Percentiles rank a stretch among this genome's conserved stretches.
phyloP scores from a whole-genome alignment of 2,888 invertebrate species.

The Minunthozetes semirufus region DNA sequence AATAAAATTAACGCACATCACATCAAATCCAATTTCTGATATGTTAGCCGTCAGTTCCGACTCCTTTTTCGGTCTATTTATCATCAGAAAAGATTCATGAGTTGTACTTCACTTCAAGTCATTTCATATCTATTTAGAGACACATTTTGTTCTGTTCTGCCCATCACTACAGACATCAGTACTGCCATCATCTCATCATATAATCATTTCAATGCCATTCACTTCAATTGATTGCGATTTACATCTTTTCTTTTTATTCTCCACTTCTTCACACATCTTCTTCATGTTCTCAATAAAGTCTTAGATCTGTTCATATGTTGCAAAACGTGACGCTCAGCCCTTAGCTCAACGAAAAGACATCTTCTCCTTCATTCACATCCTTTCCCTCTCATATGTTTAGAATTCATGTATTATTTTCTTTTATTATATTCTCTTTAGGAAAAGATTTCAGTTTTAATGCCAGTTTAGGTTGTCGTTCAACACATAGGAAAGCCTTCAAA shows the following conservation, averaged over 20 bases:
- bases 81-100: conserved; percentile 7
- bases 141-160: too few relatives aligned
- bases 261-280: background rate
- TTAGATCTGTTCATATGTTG: background rate
- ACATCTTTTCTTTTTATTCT: conserved; percentile 14
- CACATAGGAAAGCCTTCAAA: background rate
- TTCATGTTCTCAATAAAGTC: background rate
- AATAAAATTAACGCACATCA: conserved; percentile 7
- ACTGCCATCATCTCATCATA: background rate
- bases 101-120: background rate
- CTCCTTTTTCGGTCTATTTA: conserved; percentile 2
- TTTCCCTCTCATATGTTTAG: conserved; percentile 10
- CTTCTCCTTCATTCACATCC: background rate
- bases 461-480: background rate
- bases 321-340: background rate
- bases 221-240: conserved; percentile 24
- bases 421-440: background rate
- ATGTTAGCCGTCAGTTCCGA: background rate
- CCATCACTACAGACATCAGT: too few relatives aligned
- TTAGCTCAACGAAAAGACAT: background rate
- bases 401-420: conserved; percentile 25
- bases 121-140: conserved; percentile 4
- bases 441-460: background rate
- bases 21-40: conserved; percentile 11
- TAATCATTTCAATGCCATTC: conserved; percentile 16